Percentiles rank a stretch among this genome's conserved stretches.
Conservation (phyloP, 92 coral and sea anemone genomes). For the Pocillopora grandis region DNA sequence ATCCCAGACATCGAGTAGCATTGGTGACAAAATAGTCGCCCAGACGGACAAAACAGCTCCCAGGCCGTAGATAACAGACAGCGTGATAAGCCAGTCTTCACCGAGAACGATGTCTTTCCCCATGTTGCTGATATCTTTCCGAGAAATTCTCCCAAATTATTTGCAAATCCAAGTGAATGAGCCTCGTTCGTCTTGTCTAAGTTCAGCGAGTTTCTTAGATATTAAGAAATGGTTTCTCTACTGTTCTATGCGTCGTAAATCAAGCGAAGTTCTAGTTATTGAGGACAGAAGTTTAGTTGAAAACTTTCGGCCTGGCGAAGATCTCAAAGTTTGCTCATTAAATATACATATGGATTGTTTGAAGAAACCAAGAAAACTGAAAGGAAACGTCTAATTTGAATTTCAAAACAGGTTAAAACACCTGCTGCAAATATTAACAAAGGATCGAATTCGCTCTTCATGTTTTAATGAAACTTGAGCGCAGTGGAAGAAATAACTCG, state of each 20-base stretch:
- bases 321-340: slow-evolving; percentile 17
- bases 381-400: slow-evolving; percentile 18
- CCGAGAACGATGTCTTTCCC: slow-evolving; percentile 82
- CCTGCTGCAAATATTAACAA: slow-evolving; percentile 18
- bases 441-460: background rate
- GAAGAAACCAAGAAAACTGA: slow-evolving; percentile 46
- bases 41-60: slow-evolving; percentile 91
- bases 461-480: background rate
- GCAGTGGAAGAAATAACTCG: too few relatives aligned
- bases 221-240: background rate
- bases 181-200: background rate
- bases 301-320: background rate
- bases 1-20: slow-evolving; percentile 95
- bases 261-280: background rate
- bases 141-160: background rate
- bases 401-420: slow-evolving; percentile 21
- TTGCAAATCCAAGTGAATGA: background rate
- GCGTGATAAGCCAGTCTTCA: slow-evolving; percentile 97
- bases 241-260: background rate
- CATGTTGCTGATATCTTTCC: slow-evolving; percentile 14
- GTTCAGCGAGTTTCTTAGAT: background rate
- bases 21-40: slow-evolving; percentile 91
- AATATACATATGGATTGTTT: slow-evolving; percentile 30
- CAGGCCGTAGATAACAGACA: slow-evolving; percentile 91
- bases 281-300: background rate